These are phyloP conservation scores for Oscheius sp. DNA, from an alignment of 2,888 invertebrate genomes.

Conservation along the genomic window DNA sequence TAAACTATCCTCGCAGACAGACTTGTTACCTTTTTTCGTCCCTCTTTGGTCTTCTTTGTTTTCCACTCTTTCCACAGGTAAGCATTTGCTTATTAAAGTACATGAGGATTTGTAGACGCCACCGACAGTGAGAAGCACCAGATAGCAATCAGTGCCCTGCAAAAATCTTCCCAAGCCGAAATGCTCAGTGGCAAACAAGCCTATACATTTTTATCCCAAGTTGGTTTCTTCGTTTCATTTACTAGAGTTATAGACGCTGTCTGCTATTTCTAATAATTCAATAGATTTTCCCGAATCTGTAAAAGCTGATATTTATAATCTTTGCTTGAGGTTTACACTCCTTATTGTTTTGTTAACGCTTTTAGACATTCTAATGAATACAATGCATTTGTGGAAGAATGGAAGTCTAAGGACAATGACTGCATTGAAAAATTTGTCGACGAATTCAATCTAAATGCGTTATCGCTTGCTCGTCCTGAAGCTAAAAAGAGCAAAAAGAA, in stretches of 20 bases:
- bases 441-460: slow-evolving; percentile 26
- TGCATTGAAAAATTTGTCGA: slow-evolving; percentile 34
- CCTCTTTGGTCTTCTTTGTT: slow-evolving; percentile 59
- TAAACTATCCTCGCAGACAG: slow-evolving; percentile 39
- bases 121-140: slow-evolving; percentile 11
- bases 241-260: neutral
- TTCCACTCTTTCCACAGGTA: slow-evolving; percentile 32
- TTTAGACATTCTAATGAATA: slow-evolving; percentile 49
- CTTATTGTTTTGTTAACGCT: neutral
- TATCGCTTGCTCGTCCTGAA: slow-evolving; percentile 1
- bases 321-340: slow-evolving; percentile 5
- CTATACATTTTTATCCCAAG: slow-evolving; percentile 1
- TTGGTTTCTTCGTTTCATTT: neutral
- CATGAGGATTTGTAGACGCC: slow-evolving; percentile 5
- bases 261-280: neutral
- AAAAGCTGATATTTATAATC: neutral
- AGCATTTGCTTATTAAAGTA: neutral
- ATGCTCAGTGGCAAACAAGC: slow-evolving; percentile 19
- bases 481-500: slow-evolving; percentile 12
- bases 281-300: neutral
- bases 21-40: slow-evolving; percentile 52
- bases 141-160: neutral
- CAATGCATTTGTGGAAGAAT: slow-evolving; percentile 49
- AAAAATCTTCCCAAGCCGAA: neutral
- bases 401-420: slow-evolving; percentile 45